Conservation (phyloP, 2,888 invertebrate species). For the Lordiphosa andalusiaca region DNA sequence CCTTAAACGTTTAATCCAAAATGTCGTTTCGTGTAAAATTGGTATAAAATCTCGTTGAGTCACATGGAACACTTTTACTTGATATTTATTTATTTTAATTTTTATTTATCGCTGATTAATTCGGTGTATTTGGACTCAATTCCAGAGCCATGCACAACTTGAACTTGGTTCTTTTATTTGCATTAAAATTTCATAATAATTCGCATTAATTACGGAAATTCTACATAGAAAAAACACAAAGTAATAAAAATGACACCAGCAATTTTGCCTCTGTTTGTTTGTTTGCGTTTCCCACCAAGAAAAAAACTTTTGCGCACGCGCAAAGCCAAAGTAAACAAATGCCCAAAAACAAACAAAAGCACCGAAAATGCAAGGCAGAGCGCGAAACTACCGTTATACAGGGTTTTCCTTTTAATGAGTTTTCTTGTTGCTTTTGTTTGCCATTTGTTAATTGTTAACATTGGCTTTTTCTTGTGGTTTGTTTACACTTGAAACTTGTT, state of each 20-base stretch:
- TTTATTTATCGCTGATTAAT: constrained; percentile 12
- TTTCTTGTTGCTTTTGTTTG: constrained; percentile 44
- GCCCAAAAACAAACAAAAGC: constrained; percentile 14
- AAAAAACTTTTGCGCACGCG: constrained; percentile 38
- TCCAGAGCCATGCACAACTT: constrained; percentile 1
- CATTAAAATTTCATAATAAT: constrained; percentile 34
- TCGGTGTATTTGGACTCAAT: constrained; percentile 8
- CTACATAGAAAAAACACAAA: constrained; percentile 9
- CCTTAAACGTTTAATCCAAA: constrained; percentile 30
- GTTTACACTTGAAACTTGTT: constrained; percentile 10
- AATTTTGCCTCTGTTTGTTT: constrained; percentile 22
- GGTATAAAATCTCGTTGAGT: constrained; percentile 42
- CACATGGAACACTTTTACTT: constrained; percentile 38
- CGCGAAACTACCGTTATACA: constrained; percentile 60
- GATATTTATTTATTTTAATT: constrained; percentile 10
- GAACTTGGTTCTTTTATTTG: constrained; percentile 19
- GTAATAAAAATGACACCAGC: constrained; percentile 50
- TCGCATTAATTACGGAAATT: constrained; percentile 40
- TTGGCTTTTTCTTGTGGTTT: constrained; percentile 45
- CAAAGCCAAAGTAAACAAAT: constrained; percentile 39
- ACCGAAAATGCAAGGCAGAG: constrained; percentile 4
- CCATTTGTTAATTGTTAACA: constrained; percentile 63
- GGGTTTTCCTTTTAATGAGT: constrained; percentile 57
- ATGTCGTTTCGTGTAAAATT: constrained; percentile 35
- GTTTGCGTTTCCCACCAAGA: constrained; percentile 28